Evolutionary conservation across 2,113 vertebrate species (phyloP), one percentile per base, ranked within the genome.

Genomic region (Gnathonemus longibarbis): DNA sequence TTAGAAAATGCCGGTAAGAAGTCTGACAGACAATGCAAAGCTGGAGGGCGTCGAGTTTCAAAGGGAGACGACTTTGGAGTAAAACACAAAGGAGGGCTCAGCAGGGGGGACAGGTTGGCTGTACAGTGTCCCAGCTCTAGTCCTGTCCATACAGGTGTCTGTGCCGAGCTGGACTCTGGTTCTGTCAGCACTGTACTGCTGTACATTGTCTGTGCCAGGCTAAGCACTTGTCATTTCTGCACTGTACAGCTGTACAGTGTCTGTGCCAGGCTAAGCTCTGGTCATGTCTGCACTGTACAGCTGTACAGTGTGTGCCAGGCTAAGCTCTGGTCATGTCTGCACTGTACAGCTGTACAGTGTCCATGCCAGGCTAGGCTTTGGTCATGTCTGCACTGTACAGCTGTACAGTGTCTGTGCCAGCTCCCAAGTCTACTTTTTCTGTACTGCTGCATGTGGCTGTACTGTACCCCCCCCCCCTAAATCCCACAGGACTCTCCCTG

Each of bases 1-100:
- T 89, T 52, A 66, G 62, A 48, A 46, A 66, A 50, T 17, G 21
- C 53, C 35, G 17, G 49, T 58, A 42, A 62, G 31, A 45, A 45
- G 77, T 80, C 46, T 19, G 56, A 24, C 35, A 89, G 74, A 88
- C 31, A 52, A 84, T 27, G 13, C 74, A 17, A 87, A 90, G 93
- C 89, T 93, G 77, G 42, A 58, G 46, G 52, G 70, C 6, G 42
- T 90, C 45, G 17, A 19, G 90, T 95, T 95, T 95, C 94, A 94
- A 93, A 94, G 91, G 91, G 86, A 21, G 90, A 92, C 89, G 89
- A 89, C 92, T 91, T 94, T 90, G 89, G 90, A 53, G 89, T 89
- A 92, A 92, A 93, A 94, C 90, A 89, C 90, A 94, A 95, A 84
- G 45, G 83, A 45, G 39, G 39, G 42, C 45, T 84, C 42, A 46